These are phyloP conservation scores for Corythornis madagascariensis DNA, from an alignment of 2,113 vertebrate species.

Conservation along the genomic window DNA sequence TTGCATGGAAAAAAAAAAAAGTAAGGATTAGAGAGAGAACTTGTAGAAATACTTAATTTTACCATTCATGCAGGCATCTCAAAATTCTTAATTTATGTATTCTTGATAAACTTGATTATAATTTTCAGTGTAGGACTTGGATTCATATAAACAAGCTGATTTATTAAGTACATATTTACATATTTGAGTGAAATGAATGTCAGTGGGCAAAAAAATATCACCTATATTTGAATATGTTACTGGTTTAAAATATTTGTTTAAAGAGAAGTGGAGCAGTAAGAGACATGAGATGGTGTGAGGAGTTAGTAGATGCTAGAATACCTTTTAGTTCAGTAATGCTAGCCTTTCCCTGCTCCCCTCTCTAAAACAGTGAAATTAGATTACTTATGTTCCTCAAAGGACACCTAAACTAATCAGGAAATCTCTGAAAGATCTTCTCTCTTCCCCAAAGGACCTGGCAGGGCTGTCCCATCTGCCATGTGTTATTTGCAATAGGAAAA, in stretches of 20 bases:
- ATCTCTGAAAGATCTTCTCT: not conserved
- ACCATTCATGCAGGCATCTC: not conserved
- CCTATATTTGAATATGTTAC: not conserved
- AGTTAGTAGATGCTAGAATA: not conserved
- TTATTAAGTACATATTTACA: not conserved
- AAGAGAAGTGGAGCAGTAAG: not conserved
- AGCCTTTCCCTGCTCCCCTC: not conserved
- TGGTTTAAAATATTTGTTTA: not conserved
- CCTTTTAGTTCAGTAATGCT: not conserved
- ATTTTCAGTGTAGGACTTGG: not conserved
- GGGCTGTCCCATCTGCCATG: not conserved
- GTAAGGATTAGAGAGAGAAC: not conserved
- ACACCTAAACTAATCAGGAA: constrained; percentile 56
- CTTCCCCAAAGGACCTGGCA: constrained; percentile 8
- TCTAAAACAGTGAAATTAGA: constrained; percentile 25
- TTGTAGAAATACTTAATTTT: not conserved
- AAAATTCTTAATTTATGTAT: not conserved
- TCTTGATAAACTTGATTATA: constrained; percentile 28
- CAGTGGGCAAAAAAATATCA: not conserved
- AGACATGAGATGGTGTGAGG: fast-evolving
- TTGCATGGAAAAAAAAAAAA: not conserved
- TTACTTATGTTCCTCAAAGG: constrained; percentile 33
- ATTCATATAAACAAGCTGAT: not conserved
- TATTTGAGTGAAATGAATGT: not conserved
- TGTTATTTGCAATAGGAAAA: constrained; percentile 28